A percentile compares a stretch with the other conserved stretches of the same genome.
Conservation (phyloP, 2,113 vertebrate species). For the Siniperca knerii region DNA sequence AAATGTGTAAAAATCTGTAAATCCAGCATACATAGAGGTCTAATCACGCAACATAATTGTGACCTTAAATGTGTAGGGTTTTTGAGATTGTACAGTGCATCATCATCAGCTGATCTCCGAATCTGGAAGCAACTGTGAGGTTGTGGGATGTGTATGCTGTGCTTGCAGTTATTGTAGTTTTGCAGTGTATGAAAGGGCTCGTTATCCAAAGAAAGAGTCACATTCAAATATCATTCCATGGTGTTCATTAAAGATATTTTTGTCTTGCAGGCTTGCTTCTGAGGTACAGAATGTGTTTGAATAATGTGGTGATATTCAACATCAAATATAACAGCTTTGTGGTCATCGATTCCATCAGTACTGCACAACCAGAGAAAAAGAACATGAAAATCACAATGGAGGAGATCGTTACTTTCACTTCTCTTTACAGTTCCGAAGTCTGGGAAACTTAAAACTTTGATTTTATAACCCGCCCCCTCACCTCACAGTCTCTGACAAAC, state of each 20-base stretch:
- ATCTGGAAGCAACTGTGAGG: too few relatives aligned
- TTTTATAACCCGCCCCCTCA: constrained; percentile 51
- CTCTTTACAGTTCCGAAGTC: constrained; percentile 19
- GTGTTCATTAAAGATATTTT: not conserved
- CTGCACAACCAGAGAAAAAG: not conserved
- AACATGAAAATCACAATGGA: constrained; percentile 1
- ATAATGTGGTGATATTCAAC: not conserved
- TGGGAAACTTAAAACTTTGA: constrained; percentile 53
- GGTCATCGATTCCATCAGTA: not conserved
- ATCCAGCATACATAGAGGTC: not conserved
- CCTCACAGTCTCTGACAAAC: constrained; percentile 25
- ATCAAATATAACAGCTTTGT: not conserved
- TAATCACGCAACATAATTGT: not conserved
- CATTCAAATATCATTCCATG: not conserved
- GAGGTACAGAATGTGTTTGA: not conserved
- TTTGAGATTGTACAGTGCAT: not conserved
- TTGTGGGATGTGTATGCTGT: not conserved
- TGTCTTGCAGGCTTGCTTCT: not conserved
- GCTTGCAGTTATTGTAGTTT: not conserved
- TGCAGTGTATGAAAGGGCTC: not conserved
- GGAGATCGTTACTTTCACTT: not conserved
- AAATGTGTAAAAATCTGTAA: not conserved
- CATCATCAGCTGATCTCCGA: not conserved
- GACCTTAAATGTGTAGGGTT: not conserved
- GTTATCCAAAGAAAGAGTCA: not conserved